Evolutionary conservation across 2,888 invertebrate genomes (phyloP).

Genomic region (Xestia rhomboidea): DNA sequence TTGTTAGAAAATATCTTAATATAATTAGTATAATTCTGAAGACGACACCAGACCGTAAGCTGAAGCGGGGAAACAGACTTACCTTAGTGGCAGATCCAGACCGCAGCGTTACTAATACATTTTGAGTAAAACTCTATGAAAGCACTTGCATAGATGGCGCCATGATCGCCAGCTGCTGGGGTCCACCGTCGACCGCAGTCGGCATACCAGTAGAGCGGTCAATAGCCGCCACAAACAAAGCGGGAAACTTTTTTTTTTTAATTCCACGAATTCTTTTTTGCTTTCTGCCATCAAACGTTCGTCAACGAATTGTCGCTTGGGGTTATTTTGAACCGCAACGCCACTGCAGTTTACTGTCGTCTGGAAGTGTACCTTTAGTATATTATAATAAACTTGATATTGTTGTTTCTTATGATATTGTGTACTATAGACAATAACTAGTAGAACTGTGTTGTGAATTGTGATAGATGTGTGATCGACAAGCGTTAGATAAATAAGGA

Average conservation of each 20-base stretch:
- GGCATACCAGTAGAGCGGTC: not conserved
- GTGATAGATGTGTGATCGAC: slow-evolving; percentile 68
- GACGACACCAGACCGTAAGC: not conserved
- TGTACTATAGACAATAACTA: slow-evolving; percentile 36
- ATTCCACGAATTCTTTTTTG: too few relatives aligned
- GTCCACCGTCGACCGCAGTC: not conserved
- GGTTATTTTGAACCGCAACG: not conserved
- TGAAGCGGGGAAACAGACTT: not conserved
- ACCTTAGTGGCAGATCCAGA: not conserved
- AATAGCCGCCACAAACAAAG: not conserved
- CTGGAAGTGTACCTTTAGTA: not conserved
- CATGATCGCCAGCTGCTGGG: not conserved
- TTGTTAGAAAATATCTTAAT: not conserved
- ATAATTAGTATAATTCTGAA: not conserved
- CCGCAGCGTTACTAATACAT: not conserved
- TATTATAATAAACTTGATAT: slow-evolving; percentile 22
- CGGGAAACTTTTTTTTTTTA: too few relatives aligned
- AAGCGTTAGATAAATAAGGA: slow-evolving; percentile 40
- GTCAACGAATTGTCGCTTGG: not conserved
- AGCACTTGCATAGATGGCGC: not conserved
- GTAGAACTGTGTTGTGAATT: slow-evolving; percentile 65
- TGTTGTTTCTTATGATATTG: slow-evolving; percentile 33
- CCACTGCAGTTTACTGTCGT: not conserved
- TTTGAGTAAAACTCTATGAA: not conserved
- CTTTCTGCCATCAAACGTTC: not conserved